Base-by-base conservation (phyloP, 2,888 invertebrate genomes). In the Drosophila colorata region DNA sequence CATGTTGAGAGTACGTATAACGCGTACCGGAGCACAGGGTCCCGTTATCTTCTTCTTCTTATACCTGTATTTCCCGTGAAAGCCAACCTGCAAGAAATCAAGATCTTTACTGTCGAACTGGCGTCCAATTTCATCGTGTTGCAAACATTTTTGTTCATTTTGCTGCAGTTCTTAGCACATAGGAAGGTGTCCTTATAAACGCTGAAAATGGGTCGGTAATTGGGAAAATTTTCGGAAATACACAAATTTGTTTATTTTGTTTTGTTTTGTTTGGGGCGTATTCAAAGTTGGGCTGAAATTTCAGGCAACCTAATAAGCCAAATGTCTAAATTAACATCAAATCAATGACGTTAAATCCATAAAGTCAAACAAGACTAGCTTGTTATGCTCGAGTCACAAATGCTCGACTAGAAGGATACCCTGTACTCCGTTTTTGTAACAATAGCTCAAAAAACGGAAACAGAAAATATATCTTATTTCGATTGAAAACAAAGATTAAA, bases 1-100 rank as follows among this genome's bases (percentile, higher is more conserved):
- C 92, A 92, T 92, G 69, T 69, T 90, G 44, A 87, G 69, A 6
- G 72, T 69, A 64, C 81, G 81, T 53, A 78, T 80, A 13, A 55
- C 68, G 4, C 69, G 65, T 37, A 59, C 51, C 20, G 69, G 74
- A 31, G 65, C 68, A 69, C 89, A 88, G 59, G 48, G 69, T 48
- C 71, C 88, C 40, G 55, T 33, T 25, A 60, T 49, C 44, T 48
- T 51, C 23, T 3, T 23, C 57, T 66, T 67, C 31, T 28, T 57
- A n/a, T 40, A 25, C 13, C 11, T 20, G 31, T 41, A 53, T 20
- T 43, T 43, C 4, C 14, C 2, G 14, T 16, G 14, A 33, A 23
- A 33, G 16, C 0, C 23, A 8, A 44, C 16, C 31, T 63, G 66
- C n/a, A 0, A 23, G 11, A 28, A 14, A 14, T 9, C 7, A 7